Conservation (phyloP, 1,140 invertebrate species). For the Littorina saxatilis region DNA sequence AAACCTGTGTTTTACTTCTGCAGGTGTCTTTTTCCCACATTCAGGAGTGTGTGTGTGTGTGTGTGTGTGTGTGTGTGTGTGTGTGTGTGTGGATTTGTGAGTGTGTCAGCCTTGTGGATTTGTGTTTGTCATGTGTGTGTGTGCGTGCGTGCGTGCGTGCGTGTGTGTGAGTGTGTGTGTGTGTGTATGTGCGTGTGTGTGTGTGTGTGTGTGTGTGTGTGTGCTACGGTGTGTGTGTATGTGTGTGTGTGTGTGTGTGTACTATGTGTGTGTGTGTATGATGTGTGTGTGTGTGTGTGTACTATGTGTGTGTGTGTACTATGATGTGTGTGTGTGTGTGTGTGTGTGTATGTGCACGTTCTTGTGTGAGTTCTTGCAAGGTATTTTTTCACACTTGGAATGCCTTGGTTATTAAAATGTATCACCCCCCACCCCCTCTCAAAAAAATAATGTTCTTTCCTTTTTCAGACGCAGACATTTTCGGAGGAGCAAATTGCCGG, state of each 20-base stretch:
- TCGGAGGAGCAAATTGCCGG: constrained; percentile 42
- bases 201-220: not conserved
- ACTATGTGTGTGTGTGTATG: no score
- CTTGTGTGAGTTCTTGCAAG: no score
- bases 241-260: not conserved
- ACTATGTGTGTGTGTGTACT: no score
- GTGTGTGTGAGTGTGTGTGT: not conserved
- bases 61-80: not conserved
- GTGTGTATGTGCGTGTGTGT: not conserved
- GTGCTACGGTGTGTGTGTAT: no score
- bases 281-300: no score
- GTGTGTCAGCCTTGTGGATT: not conserved
- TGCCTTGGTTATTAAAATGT: no score
- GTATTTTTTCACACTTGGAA: no score
- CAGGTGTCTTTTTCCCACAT: no score
- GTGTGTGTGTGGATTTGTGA: not conserved
- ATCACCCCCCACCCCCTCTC: no score
- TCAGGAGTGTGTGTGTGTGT: no score
- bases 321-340: not conserved
- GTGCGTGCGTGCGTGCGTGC: constrained; percentile 2
- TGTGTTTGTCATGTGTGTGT: not conserved
- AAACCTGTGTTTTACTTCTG: no score
- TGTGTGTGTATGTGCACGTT: not conserved
- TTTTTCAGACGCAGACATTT: constrained; percentile 40
- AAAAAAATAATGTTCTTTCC: not conserved